Evolutionary conservation across 2,888 invertebrate species (phyloP).

Genomic region (Steinernema scapterisci): DNA sequence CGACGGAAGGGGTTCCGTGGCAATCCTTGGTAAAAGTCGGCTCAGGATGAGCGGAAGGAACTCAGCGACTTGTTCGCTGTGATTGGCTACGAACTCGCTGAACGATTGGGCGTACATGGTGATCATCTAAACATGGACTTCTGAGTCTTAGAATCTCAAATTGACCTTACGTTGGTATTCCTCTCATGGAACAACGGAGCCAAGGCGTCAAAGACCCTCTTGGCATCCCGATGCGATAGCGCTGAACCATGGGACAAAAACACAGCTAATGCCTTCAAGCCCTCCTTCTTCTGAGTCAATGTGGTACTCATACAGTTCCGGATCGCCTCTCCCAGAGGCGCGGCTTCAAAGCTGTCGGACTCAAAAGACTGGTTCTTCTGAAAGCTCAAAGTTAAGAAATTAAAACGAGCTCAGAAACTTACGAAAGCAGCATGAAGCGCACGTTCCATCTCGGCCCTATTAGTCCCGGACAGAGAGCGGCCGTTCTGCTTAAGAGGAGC

Average conservation of each 20-base stretch:
- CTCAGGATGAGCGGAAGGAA: neutral
- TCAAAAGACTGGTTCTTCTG: neutral
- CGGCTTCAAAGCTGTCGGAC: slow-evolving; percentile 77
- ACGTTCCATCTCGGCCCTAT: slow-evolving; percentile 19
- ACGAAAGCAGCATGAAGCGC: slow-evolving; percentile 17
- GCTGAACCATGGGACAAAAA: slow-evolving; percentile 72
- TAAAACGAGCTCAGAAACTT: neutral
- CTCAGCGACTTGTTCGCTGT: neutral
- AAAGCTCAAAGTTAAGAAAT: neutral
- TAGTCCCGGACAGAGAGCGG: neutral
- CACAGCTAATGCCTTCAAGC: slow-evolving; percentile 80
- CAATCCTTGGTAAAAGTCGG: neutral
- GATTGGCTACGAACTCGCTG: neutral
- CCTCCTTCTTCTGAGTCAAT: slow-evolving; percentile 94
- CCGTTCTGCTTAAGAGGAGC: neutral
- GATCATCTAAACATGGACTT: neutral
- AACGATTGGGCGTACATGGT: neutral
- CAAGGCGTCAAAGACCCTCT: slow-evolving; percentile 70
- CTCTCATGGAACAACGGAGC: slow-evolving; percentile 97
- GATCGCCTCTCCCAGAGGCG: slow-evolving; percentile 67
- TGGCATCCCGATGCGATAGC: slow-evolving; percentile 14
- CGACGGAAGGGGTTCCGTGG: neutral
- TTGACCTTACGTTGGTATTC: slow-evolving; percentile 74
- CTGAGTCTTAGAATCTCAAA: neutral
- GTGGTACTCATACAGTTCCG: slow-evolving; percentile 81